phyloP scores from a whole-genome alignment of 2,113 vertebrate genomes.

The Poecilia latipinna region DNA sequence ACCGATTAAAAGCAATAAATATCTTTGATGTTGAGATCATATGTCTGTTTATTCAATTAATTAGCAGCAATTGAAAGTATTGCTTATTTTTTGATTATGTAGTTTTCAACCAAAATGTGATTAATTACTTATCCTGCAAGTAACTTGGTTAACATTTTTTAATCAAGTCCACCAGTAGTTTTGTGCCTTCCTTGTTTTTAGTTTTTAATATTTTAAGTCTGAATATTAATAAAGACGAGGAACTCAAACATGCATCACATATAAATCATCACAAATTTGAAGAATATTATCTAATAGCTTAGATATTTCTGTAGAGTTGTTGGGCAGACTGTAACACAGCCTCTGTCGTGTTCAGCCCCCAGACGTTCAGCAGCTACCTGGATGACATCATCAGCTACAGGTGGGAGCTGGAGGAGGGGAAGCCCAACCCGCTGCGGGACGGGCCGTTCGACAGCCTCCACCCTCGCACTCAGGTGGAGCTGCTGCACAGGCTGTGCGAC shows the following conservation, averaged over 20 bases:
- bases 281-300: background rate
- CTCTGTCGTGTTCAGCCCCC: slow-evolving; percentile 76
- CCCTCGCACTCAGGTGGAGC: slow-evolving; percentile 89
- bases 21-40: no score
- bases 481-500: slow-evolving; percentile 95
- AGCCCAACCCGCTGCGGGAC: slow-evolving; percentile 91
- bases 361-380: slow-evolving; percentile 92
- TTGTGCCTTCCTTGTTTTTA: background rate
- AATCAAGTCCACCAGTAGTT: no score
- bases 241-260: background rate
- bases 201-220: background rate
- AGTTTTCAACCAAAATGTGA: no score
- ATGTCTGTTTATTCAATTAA: no score
- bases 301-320: background rate
- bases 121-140: no score
- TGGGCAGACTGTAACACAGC: background rate
- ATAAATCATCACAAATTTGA: background rate
- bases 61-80: no score
- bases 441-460: slow-evolving; percentile 88
- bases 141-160: no score
- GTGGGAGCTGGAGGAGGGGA: slow-evolving; percentile 97
- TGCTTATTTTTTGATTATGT: no score
- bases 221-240: background rate
- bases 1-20: no score
- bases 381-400: slow-evolving; percentile 98